These are phyloP conservation scores for Drosophila pandora DNA, from an alignment of 1,140 invertebrate genomes.

Conservation along the genomic window DNA sequence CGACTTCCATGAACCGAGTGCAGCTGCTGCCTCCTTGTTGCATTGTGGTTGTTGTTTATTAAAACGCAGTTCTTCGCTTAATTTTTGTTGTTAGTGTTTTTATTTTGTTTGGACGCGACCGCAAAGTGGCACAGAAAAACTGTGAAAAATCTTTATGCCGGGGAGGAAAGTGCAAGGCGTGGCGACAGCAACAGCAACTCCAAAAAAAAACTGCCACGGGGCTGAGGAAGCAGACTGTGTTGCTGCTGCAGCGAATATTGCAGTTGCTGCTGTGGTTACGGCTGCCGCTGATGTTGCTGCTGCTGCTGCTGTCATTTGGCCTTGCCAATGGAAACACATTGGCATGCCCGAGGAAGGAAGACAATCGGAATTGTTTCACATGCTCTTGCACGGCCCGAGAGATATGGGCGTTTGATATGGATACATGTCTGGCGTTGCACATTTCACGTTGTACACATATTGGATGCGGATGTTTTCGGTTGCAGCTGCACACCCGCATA, in stretches of 20 bases:
- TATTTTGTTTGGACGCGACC: conserved; percentile 46
- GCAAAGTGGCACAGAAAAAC: conserved; percentile 67
- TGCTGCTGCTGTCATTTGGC: conserved; percentile 36
- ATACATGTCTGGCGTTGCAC: conserved; percentile 18
- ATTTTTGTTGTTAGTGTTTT: conserved; percentile 39
- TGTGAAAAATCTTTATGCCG: conserved; percentile 41
- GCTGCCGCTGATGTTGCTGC: conserved; percentile 8
- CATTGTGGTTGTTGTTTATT: conserved; percentile 63
- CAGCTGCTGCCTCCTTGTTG: conserved; percentile 25
- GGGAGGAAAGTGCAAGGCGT: conserved; percentile 60
- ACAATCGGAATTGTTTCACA: conserved; percentile 65
- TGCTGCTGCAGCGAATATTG: conserved; percentile 31
- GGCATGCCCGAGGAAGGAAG: conserved; percentile 37
- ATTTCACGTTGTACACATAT: conserved; percentile 5
- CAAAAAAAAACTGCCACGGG: conserved; percentile 4
- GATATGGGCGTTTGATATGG: conserved; percentile 51
- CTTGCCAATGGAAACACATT: conserved; percentile 58
- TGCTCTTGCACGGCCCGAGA: conserved; percentile 32
- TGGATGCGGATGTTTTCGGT: conserved; percentile 49
- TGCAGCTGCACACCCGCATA: conserved; percentile 44
- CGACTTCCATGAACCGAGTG: conserved; percentile 20
- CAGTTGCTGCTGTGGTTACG: neutral
- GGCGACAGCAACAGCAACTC: conserved; percentile 20
- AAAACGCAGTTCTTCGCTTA: conserved; percentile 68
- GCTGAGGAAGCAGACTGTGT: conserved; percentile 34